Evolutionary conservation across 2,888 invertebrate genomes (phyloP).

Genomic region (Dicycla oo): DNA sequence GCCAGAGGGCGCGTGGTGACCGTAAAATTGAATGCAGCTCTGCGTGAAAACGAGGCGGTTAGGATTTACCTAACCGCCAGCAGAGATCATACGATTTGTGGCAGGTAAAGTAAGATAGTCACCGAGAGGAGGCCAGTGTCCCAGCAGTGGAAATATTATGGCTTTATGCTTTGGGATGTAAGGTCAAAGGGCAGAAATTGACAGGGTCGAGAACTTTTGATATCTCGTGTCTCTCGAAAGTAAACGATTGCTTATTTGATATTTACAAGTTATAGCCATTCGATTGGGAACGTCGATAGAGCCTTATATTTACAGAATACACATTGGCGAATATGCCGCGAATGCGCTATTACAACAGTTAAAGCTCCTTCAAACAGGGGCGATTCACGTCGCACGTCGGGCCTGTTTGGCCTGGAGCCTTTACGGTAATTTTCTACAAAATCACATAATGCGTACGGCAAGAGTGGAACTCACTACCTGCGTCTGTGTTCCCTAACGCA

Average conservation of each 20-base stretch:
- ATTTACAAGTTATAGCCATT: neutral
- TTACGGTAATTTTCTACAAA: no score
- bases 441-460: no score
- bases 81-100: conserved; percentile 18
- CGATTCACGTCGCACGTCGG: no score
- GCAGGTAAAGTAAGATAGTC: neutral
- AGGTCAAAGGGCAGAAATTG: neutral
- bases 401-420: no score
- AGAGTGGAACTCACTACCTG: no score
- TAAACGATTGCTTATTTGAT: neutral
- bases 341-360: neutral
- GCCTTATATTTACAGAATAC: neutral
- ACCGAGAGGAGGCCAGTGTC: neutral
- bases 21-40: conserved; percentile 62
- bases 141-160: neutral
- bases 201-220: conserved; percentile 1
- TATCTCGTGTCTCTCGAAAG: neutral
- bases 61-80: conserved; percentile 44
- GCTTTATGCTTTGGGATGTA: neutral
- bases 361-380: no score
- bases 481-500: no score
- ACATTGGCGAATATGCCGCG: neutral
- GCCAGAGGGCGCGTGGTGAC: conserved; percentile 45
- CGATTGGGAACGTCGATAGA: neutral
- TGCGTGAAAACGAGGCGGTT: conserved; percentile 52